A percentile compares a stretch with the other conserved stretches of the same genome.
These are phyloP conservation scores for Platyura marginata DNA, from an alignment of 1,140 invertebrate genomes.

Conservation along the genomic window DNA sequence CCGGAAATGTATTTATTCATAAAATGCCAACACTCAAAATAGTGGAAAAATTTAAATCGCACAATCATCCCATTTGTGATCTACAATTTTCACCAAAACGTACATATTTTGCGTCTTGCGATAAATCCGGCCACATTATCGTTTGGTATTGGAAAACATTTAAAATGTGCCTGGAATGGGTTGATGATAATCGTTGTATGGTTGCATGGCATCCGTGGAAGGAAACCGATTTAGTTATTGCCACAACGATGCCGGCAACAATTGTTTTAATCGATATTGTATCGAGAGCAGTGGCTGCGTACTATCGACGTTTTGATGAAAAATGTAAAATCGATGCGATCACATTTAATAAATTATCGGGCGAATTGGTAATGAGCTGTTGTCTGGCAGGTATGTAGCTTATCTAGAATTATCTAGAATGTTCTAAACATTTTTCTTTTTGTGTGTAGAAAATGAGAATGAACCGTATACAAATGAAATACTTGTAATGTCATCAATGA, in stretches of 20 bases:
- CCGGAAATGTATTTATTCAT: neutral
- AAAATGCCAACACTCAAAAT: neutral
- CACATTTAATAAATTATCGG: neutral
- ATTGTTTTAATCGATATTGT: neutral
- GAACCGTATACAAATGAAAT: too few species aligned
- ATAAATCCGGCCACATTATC: neutral
- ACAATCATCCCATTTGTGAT: neutral
- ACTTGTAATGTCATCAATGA: neutral
- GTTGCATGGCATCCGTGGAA: neutral
- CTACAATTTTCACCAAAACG: neutral
- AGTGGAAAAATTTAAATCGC: neutral
- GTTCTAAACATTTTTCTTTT: too few species aligned
- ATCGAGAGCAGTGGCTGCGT: neutral
- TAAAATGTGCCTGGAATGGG: neutral
- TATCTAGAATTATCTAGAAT: too few species aligned
- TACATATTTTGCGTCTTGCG: neutral
- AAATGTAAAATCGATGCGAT: neutral
- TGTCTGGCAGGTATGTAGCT: too few species aligned
- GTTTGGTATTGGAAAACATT: neutral
- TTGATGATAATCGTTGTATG: neutral
- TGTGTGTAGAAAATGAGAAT: too few species aligned
- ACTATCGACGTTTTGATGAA: neutral
- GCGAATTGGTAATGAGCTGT: neutral
- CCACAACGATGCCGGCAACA: neutral
- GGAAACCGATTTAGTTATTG: neutral